Percentiles rank a stretch among this genome's conserved stretches.
Evolutionary conservation across 2,888 invertebrate species (phyloP).

Genomic region (Timandra comae): DNA sequence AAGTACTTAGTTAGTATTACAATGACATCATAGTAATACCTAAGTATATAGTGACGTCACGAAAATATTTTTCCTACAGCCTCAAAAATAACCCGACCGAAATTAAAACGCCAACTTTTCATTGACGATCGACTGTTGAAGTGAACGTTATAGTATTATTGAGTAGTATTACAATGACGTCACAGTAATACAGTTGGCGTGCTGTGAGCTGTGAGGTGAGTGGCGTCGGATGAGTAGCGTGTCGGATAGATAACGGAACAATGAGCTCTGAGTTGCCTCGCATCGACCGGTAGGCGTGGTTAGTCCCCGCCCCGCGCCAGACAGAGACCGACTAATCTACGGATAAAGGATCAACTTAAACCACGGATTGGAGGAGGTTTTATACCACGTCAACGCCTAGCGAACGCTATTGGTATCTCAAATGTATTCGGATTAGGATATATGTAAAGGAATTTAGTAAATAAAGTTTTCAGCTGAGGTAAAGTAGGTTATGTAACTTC

Average conservation of each 20-base stretch:
- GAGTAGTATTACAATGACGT: slow-evolving; percentile 32
- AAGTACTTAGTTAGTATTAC: slow-evolving; percentile 11
- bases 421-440: slow-evolving; percentile 69
- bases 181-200: slow-evolving; percentile 34
- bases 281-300: slow-evolving; percentile 74
- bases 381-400: slow-evolving; percentile 61
- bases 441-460: slow-evolving; percentile 30
- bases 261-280: slow-evolving; percentile 46
- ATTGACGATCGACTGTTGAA: too few species aligned
- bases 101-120: too few species aligned
- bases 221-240: slow-evolving; percentile 36
- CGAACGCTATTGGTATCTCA: slow-evolving; percentile 62
- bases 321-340: slow-evolving; percentile 68
- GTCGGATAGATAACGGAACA: slow-evolving; percentile 70
- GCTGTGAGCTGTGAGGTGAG: slow-evolving; percentile 56
- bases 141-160: too few species aligned
- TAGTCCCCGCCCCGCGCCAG: slow-evolving; percentile 60
- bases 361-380: slow-evolving; percentile 65
- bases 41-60: too few species aligned
- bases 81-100: too few species aligned
- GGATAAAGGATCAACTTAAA: slow-evolving; percentile 73
- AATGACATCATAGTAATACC: slow-evolving; percentile 41
- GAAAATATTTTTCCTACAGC: too few species aligned
- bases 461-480: slow-evolving; percentile 22
- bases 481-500: slow-evolving; percentile 25